A percentile compares a stretch with the other conserved stretches of the same genome.
Evolutionary conservation across 2,888 invertebrate species (phyloP).

Genomic region (Platerodrilus igneus): DNA sequence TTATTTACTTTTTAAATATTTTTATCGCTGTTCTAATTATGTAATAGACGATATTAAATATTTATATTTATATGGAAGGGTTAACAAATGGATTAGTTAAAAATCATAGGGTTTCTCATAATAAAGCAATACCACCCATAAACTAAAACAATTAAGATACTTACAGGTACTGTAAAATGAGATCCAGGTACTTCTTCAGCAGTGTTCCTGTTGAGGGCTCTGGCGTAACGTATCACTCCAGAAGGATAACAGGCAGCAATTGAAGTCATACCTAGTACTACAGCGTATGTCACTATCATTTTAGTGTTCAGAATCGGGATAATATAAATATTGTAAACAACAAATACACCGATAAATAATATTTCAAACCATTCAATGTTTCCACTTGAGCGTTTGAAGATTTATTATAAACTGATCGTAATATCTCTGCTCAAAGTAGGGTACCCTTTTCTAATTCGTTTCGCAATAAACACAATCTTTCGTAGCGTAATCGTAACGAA

Average conservation of each 20-base stretch:
- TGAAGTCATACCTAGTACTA: constrained; percentile 29
- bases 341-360: constrained; percentile 16
- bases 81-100: too few relatives aligned
- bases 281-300: constrained; percentile 30
- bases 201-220: constrained; percentile 22
- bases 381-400: constrained; percentile 21
- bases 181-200: constrained; percentile 22
- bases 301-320: constrained; percentile 23
- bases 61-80: too few relatives aligned
- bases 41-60: too few relatives aligned
- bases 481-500: constrained; percentile 16
- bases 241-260: constrained; percentile 24
- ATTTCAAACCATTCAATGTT: constrained; percentile 22
- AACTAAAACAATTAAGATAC: too few relatives aligned
- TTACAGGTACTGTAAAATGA: too few relatives aligned
- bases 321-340: constrained; percentile 13
- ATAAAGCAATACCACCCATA: too few relatives aligned
- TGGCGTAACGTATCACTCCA: constrained; percentile 18
- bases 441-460: constrained; percentile 17
- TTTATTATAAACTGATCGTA: constrained; percentile 2
- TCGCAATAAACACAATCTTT: too few relatives aligned
- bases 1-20: too few relatives aligned
- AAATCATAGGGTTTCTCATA: too few relatives aligned
- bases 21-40: too few relatives aligned
- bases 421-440: constrained; percentile 12